These are phyloP conservation scores for Crocidura indochinensis DNA, from an alignment of 2,797 vertebrate genomes.

Conservation along the genomic window DNA sequence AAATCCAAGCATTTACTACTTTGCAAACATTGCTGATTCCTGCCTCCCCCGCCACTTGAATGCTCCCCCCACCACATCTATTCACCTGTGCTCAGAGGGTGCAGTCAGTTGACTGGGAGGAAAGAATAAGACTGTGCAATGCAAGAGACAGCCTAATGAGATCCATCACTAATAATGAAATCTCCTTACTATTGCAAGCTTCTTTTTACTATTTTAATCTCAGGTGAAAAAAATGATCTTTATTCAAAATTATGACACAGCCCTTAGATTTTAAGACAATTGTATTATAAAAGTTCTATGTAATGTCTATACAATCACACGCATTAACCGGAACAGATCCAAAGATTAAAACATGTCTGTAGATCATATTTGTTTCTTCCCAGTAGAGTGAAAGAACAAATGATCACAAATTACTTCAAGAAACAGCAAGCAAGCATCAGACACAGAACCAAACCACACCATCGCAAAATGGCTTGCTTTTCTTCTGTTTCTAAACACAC, in stretches of 20 bases:
- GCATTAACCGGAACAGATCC: not conserved
- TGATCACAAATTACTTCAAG: conserved; percentile 47
- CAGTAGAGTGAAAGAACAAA: conserved; percentile 43
- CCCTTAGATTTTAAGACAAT: conserved; percentile 30
- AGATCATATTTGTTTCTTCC: not conserved
- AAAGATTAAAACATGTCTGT: conserved; percentile 4
- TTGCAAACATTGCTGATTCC: conserved; percentile 61
- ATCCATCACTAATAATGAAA: conserved; percentile 15
- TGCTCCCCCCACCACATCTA: conserved; percentile 47
- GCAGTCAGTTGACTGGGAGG: not conserved
- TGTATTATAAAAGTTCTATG: conserved; percentile 41
- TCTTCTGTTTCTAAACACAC: conserved; percentile 54
- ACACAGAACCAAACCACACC: conserved; percentile 12
- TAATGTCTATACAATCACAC: not conserved
- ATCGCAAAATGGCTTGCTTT: conserved; percentile 22
- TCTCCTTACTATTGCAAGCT: conserved; percentile 17
- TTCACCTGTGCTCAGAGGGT: conserved; percentile 3
- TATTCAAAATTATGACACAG: conserved; percentile 57
- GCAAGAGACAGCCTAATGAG: not conserved
- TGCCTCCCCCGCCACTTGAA: not conserved
- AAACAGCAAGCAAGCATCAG: not conserved
- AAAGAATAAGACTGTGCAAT: conserved; percentile 32
- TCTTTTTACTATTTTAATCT: conserved; percentile 53
- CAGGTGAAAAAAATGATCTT: conserved; percentile 45
- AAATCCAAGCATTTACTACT: conserved; percentile 65